A percentile compares a stretch with the other conserved stretches of the same genome.
Evolutionary conservation across 23 tunicate species (phyloP).

Genomic region (Diplosoma virens): DNA sequence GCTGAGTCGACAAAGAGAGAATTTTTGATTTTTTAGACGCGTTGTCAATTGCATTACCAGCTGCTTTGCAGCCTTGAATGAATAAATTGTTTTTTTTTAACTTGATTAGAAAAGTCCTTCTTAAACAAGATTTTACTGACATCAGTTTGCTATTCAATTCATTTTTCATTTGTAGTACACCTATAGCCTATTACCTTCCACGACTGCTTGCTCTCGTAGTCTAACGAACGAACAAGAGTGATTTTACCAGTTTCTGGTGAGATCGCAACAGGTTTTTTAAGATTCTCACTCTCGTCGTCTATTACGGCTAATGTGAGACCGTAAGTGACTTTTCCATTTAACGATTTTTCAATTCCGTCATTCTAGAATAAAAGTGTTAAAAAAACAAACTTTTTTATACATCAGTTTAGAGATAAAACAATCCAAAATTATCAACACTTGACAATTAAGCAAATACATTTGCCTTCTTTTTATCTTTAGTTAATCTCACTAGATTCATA

Average conservation of each 20-base stretch:
- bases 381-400: background rate
- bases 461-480: too few species aligned
- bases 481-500: too few species aligned
- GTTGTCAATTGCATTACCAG: too few species aligned
- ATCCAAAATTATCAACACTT: too few species aligned
- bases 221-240: conserved; percentile 44
- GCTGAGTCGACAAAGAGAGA: conserved; percentile 39
- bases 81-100: too few species aligned
- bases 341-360: conserved; percentile 35
- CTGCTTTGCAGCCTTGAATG: too few species aligned
- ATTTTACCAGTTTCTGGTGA: conserved; percentile 24
- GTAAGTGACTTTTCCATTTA: conserved; percentile 43
- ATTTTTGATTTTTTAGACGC: too few species aligned
- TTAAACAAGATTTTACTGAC: too few species aligned
- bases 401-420: background rate
- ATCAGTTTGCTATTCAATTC: too few species aligned
- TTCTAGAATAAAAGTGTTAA: conserved; percentile 9
- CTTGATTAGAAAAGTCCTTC: too few species aligned
- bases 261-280: conserved; percentile 24
- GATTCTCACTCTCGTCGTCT: conserved; percentile 4
- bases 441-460: too few species aligned
- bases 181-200: conserved; percentile 74
- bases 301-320: conserved; percentile 30
- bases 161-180: too few species aligned
- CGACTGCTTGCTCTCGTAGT: conserved; percentile 30